These are phyloP conservation scores for Tortrix viridana DNA, from an alignment of 2,888 invertebrate genomes.

Conservation along the genomic window DNA sequence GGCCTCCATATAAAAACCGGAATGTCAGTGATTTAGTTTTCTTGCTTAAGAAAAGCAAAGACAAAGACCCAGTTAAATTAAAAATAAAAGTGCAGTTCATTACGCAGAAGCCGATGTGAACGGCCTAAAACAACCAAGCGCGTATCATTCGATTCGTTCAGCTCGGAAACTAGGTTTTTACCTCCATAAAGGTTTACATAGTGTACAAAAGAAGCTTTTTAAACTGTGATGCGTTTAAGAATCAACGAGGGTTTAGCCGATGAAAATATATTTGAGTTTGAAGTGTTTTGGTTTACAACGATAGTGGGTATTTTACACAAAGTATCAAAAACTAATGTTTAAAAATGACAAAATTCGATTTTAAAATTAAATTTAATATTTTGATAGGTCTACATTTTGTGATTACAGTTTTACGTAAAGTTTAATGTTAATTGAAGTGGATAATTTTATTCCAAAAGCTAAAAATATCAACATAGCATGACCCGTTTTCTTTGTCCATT, in stretches of 20 bases:
- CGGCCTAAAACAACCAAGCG: slow-evolving; percentile 35
- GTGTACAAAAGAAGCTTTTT: slow-evolving; percentile 1
- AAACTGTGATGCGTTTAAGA: slow-evolving; percentile 11
- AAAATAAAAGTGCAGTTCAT: slow-evolving; percentile 26
- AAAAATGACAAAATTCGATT: not conserved
- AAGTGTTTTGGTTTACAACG: not conserved
- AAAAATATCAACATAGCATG: too few relatives aligned
- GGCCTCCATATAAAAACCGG: too few relatives aligned
- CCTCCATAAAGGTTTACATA: slow-evolving; percentile 16
- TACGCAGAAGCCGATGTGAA: slow-evolving; percentile 32
- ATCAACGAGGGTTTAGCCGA: slow-evolving; percentile 15
- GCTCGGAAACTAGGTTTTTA: slow-evolving; percentile 16
- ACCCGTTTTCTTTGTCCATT: too few relatives aligned
- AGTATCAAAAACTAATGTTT: not conserved
- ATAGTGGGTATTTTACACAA: too few relatives aligned
- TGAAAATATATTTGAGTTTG: not conserved
- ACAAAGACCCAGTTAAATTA: not conserved
- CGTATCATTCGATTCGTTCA: slow-evolving; percentile 26
- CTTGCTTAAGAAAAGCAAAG: not conserved
- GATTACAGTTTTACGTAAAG: too few relatives aligned
- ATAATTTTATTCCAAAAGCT: too few relatives aligned
- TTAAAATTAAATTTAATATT: too few relatives aligned
- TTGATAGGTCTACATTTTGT: too few relatives aligned
- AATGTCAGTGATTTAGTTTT: not conserved
- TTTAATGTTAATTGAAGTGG: too few relatives aligned